Evolutionary conservation across 2,113 vertebrate species (phyloP).

Genomic region (Aphyosemion australe): DNA sequence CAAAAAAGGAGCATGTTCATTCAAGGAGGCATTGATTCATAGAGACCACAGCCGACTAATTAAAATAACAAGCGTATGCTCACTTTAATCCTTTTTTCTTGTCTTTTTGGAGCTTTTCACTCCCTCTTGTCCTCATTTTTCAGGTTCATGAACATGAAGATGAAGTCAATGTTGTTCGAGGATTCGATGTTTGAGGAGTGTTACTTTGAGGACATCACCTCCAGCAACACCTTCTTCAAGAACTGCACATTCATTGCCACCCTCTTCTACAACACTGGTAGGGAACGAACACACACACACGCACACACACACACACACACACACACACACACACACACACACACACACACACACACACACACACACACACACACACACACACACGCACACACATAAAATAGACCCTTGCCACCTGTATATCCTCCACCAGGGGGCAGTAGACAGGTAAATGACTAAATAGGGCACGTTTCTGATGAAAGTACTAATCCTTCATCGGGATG

Average conservation of each 20-base stretch:
- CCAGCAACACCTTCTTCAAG: slow-evolving; percentile 97
- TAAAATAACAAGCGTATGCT: too few relatives aligned
- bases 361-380: too few relatives aligned
- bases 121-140: background rate
- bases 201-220: slow-evolving; percentile 96
- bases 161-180: slow-evolving; percentile 95
- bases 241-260: slow-evolving; percentile 97
- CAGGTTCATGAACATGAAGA: slow-evolving; percentile 93
- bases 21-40: too few relatives aligned
- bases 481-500: too few relatives aligned
- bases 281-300: background rate
- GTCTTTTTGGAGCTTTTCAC: background rate
- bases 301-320: background rate
- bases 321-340: background rate
- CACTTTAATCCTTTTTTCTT: background rate
- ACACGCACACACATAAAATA: too few relatives aligned
- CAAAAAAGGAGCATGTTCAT: too few relatives aligned
- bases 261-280: slow-evolving; percentile 96
- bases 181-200: slow-evolving; percentile 96
- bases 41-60: too few relatives aligned
- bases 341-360: too few relatives aligned
- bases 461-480: too few relatives aligned
- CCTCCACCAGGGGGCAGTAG: too few relatives aligned
- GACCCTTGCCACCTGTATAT: too few relatives aligned
- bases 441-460: too few relatives aligned